Evolutionary conservation across 1,140 invertebrate genomes (phyloP), one percentile per base, ranked within the genome.

Genomic region (Caerostris extrusa): DNA sequence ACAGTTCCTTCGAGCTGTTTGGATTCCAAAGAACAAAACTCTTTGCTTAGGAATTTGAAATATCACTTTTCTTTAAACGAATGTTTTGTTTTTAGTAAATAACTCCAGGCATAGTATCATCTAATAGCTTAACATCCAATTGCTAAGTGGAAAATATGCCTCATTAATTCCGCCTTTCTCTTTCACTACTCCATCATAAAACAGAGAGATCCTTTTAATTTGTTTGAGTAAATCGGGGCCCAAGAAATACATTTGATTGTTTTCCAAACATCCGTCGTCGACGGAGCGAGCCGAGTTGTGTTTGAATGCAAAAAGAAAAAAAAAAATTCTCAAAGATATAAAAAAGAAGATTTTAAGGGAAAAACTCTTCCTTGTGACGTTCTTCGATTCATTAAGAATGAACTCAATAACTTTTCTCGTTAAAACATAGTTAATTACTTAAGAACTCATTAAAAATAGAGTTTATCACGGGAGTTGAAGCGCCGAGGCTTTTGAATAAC

Each of bases 331-430:
- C n/a, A 34, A 3, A 91, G 60, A 56, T 81, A 61, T 50, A n/a
- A n/a, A 91, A 82, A 77, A 91, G 67, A 57, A 53, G 17, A 53
- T 10, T 55, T 17, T 14, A 3, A 50, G 5, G 34, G 14, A 91
- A 58, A 81, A 58, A 81, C 8, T 55, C 57, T 71, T 17, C n/a
- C 34, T 77, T 81, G 89, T 81, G 67, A 56, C 69, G 50, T 8
- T 58, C 64, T 91, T 82, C 89, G 81, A 85, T 91, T 91, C 90
- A 91, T 91, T 91, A 85, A 91, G 90, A 91, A 83, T 34, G 81
- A 91, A 91, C 90, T 91, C 90, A 91, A 91, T 91, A 91, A 85
- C 90, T 91, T 91, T 91, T 91, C 90, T 91, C 90, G 81, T 91
- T 91, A 91, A 91, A 91, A 83, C 90, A 67, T 85, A 56, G 77